Percentiles rank a stretch among this genome's conserved stretches.
Evolutionary conservation across 2,797 vertebrate species (phyloP).

Genomic region (Myripristis murdjan): DNA sequence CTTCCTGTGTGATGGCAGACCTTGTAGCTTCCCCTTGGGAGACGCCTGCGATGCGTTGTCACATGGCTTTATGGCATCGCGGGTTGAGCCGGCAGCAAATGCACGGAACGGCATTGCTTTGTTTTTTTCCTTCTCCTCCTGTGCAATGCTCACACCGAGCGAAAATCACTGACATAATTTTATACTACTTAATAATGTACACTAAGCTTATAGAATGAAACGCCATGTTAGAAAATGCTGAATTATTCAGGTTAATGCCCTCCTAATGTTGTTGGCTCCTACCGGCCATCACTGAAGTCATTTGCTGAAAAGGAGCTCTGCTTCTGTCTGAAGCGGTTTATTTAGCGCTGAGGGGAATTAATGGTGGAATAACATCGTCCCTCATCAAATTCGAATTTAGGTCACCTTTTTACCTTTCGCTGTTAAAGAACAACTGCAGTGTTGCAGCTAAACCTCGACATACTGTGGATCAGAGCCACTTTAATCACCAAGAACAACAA

Average conservation of each 20-base stretch:
- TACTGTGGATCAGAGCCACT: background rate
- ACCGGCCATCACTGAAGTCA: conserved; percentile 37
- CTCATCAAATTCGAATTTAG: conserved; percentile 31
- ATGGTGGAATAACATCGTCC: conserved; percentile 1
- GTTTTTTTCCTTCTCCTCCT: conserved; percentile 9
- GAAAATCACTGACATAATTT: conserved; percentile 43
- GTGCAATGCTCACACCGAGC: conserved; percentile 35
- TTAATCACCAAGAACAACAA: conserved; percentile 2
- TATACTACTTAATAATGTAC: conserved; percentile 65
- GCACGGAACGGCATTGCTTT: conserved; percentile 21
- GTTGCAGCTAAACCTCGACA: conserved; percentile 1
- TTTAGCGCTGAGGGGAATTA: conserved; percentile 29
- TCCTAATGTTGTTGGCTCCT: conserved; percentile 39
- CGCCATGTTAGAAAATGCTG: conserved; percentile 46
- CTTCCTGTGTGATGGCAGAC: conserved; percentile 44
- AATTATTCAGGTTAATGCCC: conserved; percentile 73
- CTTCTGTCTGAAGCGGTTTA: conserved; percentile 34
- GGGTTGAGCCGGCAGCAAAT: conserved; percentile 58
- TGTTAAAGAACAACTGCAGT: background rate
- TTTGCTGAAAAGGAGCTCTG: conserved; percentile 37
- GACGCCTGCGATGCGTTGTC: conserved; percentile 53
- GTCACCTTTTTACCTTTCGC: background rate
- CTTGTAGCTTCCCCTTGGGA: conserved; percentile 56
- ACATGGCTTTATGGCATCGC: conserved; percentile 31
- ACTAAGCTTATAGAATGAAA: conserved; percentile 53